These are phyloP conservation scores for Ramphastos sulfuratus DNA, from an alignment of 2,113 vertebrate genomes.

Conservation along the genomic window DNA sequence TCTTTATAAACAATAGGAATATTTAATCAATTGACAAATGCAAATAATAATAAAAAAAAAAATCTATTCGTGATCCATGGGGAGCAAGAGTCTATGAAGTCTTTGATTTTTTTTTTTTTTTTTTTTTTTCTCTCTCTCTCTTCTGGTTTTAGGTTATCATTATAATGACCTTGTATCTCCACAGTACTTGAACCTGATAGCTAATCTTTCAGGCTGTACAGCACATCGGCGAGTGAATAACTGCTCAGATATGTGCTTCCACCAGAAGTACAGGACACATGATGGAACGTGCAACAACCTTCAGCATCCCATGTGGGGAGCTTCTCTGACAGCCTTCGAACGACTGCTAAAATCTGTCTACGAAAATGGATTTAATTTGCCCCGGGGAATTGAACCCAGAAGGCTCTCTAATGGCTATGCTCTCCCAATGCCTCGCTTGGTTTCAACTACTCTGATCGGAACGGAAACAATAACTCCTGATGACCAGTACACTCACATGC, in stretches of 20 bases:
- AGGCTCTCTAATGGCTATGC: conserved; percentile 81
- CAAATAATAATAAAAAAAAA: background rate
- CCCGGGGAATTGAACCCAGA: conserved; percentile 81
- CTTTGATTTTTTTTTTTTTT: background rate
- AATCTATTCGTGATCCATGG: background rate
- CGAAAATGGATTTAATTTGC: conserved; percentile 96
- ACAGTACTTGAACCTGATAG: conserved; percentile 92
- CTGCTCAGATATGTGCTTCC: conserved; percentile 98
- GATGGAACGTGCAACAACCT: conserved; percentile 98
- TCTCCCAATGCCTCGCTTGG: conserved; percentile 89
- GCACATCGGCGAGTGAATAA: conserved; percentile 93
- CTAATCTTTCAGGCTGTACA: conserved; percentile 95
- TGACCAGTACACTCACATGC: conserved; percentile 92
- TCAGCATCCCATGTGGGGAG: conserved; percentile 97
- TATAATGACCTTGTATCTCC: conserved; percentile 98
- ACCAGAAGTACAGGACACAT: conserved; percentile 93
- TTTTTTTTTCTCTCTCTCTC: background rate
- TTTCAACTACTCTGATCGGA: conserved; percentile 93
- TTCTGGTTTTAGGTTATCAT: conserved; percentile 86
- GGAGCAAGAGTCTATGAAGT: background rate
- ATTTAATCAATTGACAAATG: background rate
- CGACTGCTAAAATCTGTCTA: conserved; percentile 94
- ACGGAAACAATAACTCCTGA: conserved; percentile 91
- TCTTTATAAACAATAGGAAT: background rate
- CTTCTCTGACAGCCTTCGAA: conserved; percentile 95